phyloP scores from a whole-genome alignment of 1,140 invertebrate species.

The Heliconius nattereri region DNA sequence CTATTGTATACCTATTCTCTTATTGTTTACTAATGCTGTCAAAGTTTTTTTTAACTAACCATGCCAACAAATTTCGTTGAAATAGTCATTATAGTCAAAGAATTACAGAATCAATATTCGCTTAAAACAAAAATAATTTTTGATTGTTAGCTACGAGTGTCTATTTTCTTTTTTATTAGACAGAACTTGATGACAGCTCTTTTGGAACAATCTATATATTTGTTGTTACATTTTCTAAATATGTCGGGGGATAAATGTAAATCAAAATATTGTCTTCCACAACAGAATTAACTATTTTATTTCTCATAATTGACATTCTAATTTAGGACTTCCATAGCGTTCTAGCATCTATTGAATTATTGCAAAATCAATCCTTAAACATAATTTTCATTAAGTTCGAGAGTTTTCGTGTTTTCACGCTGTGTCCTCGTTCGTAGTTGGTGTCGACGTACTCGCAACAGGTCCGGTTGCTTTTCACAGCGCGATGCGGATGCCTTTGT shows the following conservation, averaged over 20 bases:
- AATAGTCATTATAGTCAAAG: not conserved
- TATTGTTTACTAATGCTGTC: too few relatives aligned
- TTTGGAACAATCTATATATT: not conserved
- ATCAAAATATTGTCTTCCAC: not conserved
- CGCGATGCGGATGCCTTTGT: constrained; percentile 15
- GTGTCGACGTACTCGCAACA: constrained; percentile 9
- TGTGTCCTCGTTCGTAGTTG: constrained; percentile 6
- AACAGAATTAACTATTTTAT: not conserved
- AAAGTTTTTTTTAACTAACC: too few relatives aligned
- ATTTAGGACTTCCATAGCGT: not conserved
- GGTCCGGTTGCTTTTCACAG: constrained; percentile 10
- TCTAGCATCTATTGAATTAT: not conserved
- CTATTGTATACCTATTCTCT: too few relatives aligned
- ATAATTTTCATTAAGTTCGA: not conserved
- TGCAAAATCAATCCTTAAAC: not conserved
- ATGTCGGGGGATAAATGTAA: not conserved
- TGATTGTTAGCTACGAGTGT: not conserved
- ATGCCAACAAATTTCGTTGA: too few relatives aligned
- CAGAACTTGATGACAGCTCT: too few relatives aligned
- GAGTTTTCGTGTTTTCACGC: constrained; percentile 1
- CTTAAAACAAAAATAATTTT: not conserved
- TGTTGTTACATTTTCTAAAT: not conserved
- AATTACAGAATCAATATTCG: not conserved
- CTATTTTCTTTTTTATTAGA: not conserved
- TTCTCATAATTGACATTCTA: not conserved